Evolutionary conservation across 2,797 vertebrate genomes (phyloP), one percentile per base, ranked within the genome.

Genomic region (Choloepus didactylus): DNA sequence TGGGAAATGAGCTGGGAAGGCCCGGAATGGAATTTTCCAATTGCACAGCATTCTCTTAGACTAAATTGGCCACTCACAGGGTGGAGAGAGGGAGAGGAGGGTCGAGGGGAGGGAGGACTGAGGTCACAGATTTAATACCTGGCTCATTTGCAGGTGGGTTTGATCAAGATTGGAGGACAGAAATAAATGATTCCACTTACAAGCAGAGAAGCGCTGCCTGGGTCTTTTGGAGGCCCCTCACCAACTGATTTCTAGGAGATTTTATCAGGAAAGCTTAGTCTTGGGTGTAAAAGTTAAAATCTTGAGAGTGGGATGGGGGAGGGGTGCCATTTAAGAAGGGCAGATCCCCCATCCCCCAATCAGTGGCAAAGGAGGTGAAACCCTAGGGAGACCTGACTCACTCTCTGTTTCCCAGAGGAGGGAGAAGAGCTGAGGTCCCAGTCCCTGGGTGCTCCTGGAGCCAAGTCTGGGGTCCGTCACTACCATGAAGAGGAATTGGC

Each of bases 131-230:
- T 69, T 87, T 75, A 72, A 51, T 41, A 60, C 3, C n/a, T 51
- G 60, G 56, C 67, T 94, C 46, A 35, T 93, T 92, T 62, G 35
- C 69, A n/a, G 67, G 91, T 87, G 67, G 62, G 38, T 85, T 75
- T 79, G 56, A 85, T 82, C 80, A 73, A 80, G 81, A 89, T 29
- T 6, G 27, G 66, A 56, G 21, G 83, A 46, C 51, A 41, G 69
- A 86, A 87, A 69, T 46, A 56, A 96, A 89, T 8, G 49, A 41
- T 1, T 41, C 15, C 1, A 27, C 46, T 84, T 64, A 9, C 3
- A 31, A 72, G 29, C 35, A 19, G 27, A 60, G 84, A 67, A 64
- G 38, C 14, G 77, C 21, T 2, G 7, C 27, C 35, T 5, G 12
- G 38, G 14, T 4, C 64, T 54, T 44, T 5, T 3, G 12, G 31